phyloP scores from a whole-genome alignment of 2,797 vertebrate species.

The Spinus olivaceus region DNA sequence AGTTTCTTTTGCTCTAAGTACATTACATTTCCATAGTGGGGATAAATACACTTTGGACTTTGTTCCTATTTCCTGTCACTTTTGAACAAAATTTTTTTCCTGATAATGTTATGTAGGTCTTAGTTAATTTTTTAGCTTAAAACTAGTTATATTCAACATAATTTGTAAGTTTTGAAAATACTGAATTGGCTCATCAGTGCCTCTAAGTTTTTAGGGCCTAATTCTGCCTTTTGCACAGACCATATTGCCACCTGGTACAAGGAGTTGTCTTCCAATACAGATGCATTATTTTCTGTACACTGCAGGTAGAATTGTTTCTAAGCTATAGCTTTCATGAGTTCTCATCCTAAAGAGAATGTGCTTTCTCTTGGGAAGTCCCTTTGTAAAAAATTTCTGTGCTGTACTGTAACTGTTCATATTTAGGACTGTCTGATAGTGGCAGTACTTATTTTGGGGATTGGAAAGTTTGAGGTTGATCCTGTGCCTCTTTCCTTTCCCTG shows the following conservation, averaged over 20 bases:
- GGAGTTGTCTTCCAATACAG: background rate
- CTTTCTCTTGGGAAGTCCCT: background rate
- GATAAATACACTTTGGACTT: background rate
- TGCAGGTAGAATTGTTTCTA: background rate
- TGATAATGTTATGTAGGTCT: background rate
- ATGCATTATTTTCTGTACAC: accelerated
- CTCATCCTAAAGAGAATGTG: background rate
- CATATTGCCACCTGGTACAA: accelerated
- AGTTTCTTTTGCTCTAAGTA: background rate
- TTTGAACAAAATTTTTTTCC: background rate
- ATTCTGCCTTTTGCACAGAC: background rate
- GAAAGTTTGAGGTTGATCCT: background rate
- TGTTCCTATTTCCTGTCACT: background rate
- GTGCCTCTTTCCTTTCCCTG: background rate
- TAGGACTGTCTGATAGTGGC: background rate
- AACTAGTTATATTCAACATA: background rate
- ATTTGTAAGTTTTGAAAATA: background rate
- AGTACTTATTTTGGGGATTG: background rate
- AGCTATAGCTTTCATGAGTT: background rate
- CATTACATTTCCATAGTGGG: background rate
- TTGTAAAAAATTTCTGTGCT: background rate
- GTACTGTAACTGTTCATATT: background rate
- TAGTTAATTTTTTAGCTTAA: background rate
- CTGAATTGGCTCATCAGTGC: background rate
- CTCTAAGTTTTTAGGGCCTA: background rate